phyloP scores from a whole-genome alignment of 2,888 invertebrate genomes.

The Oscheius sp. region DNA sequence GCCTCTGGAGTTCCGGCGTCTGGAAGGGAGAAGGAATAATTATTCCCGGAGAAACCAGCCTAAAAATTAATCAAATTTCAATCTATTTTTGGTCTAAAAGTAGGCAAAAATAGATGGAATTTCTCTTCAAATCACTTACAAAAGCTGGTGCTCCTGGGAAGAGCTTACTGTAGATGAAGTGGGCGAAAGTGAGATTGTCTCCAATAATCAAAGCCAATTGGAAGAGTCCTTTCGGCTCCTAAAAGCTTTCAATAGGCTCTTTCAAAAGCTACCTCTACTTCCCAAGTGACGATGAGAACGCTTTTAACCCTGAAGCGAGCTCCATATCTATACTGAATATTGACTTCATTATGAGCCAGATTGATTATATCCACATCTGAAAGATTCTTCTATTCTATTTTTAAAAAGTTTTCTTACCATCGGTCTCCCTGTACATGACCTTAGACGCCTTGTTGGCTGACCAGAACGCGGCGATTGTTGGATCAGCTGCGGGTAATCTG shows the following conservation, averaged over 20 bases:
- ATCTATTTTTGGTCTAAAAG: too few species aligned
- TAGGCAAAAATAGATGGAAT: too few species aligned
- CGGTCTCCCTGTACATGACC: conserved; percentile 68
- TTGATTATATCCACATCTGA: conserved; percentile 63
- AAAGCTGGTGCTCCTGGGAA: conserved; percentile 56
- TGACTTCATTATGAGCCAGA: conserved; percentile 68
- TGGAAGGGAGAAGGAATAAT: conserved; percentile 59
- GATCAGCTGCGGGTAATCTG: conserved; percentile 51
- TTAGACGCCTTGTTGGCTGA: conserved; percentile 51
- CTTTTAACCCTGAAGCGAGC: conserved; percentile 62
- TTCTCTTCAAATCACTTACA: conserved; percentile 49
- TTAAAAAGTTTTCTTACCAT: conserved; percentile 42
- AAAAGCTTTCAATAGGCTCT: background rate
- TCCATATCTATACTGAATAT: conserved; percentile 70
- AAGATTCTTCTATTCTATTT: background rate
- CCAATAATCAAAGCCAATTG: conserved; percentile 69
- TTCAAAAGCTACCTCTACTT: conserved; percentile 33
- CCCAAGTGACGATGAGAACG: conserved; percentile 69
- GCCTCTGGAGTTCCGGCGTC: conserved; percentile 66
- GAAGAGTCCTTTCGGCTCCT: conserved; percentile 51
- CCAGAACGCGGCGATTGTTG: conserved; percentile 68
- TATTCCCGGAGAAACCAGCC: conserved; percentile 52
- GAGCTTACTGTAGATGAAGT: conserved; percentile 68
- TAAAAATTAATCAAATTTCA: conserved; percentile 5
- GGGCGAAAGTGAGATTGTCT: conserved; percentile 67